These are phyloP conservation scores for Periophthalmodon schlosseri DNA, from an alignment of 2,113 vertebrate genomes.

Conservation along the genomic window DNA sequence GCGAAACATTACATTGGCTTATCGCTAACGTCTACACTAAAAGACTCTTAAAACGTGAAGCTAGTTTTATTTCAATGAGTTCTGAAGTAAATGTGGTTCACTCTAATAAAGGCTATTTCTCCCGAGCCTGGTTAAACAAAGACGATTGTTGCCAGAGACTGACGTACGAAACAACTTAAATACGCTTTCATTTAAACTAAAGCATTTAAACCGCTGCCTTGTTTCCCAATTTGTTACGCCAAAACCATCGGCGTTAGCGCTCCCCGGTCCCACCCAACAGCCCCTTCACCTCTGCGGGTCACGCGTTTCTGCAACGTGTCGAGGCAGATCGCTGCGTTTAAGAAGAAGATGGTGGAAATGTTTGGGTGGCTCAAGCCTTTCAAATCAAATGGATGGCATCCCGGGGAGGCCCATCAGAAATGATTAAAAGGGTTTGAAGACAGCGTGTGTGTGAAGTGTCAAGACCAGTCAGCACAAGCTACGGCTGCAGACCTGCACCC, in stretches of 20 bases:
- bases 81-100: too few relatives aligned
- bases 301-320: slow-evolving; percentile 58
- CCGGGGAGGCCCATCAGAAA: slow-evolving; percentile 74
- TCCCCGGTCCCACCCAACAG: slow-evolving; percentile 46
- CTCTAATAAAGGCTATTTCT: too few relatives aligned
- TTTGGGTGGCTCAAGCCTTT: slow-evolving; percentile 77
- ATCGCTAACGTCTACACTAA: too few relatives aligned
- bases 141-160: background rate
- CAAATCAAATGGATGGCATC: slow-evolving; percentile 76
- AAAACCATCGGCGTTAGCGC: slow-evolving; percentile 23
- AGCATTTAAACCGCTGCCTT: slow-evolving; percentile 29
- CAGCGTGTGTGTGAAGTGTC: slow-evolving; percentile 72
- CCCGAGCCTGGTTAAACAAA: too few relatives aligned
- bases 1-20: too few relatives aligned
- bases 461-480: slow-evolving; percentile 74
- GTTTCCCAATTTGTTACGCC: slow-evolving; percentile 5
- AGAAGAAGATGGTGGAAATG: slow-evolving; percentile 66
- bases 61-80: too few relatives aligned
- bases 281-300: slow-evolving; percentile 60
- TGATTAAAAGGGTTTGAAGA: slow-evolving; percentile 77
- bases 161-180: background rate
- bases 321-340: slow-evolving; percentile 59
- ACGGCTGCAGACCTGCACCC: slow-evolving; percentile 53
- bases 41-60: too few relatives aligned
- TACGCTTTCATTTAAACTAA: slow-evolving; percentile 12